A percentile compares a stretch with the other conserved stretches of the same genome.
These are phyloP conservation scores for Chaenocephalus aceratus DNA, from an alignment of 2,113 vertebrate species.

Conservation along the genomic window DNA sequence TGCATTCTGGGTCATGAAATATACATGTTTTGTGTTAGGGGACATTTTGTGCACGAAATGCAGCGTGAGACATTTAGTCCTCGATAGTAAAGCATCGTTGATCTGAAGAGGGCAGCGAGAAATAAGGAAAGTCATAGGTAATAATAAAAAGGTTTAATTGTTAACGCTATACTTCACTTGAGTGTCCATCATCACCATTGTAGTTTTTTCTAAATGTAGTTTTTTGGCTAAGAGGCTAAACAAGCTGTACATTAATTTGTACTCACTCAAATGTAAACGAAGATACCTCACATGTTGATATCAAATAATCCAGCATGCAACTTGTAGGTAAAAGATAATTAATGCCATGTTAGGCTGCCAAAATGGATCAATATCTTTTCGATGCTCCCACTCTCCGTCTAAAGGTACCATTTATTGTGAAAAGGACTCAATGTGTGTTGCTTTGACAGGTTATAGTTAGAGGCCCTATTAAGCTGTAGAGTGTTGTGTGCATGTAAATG, in stretches of 20 bases:
- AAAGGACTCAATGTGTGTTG: background rate
- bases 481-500: no score
- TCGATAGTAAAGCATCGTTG: background rate
- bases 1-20: constrained; percentile 60
- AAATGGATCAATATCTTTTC: background rate
- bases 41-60: constrained; percentile 13
- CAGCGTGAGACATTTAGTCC: constrained; percentile 30
- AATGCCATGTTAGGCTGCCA: background rate
- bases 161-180: no score
- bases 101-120: background rate
- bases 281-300: background rate
- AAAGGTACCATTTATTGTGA: background rate
- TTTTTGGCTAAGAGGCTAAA: background rate
- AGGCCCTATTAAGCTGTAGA: background rate
- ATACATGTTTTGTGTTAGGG: constrained; percentile 43
- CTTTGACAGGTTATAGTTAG: background rate
- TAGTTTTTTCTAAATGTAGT: background rate
- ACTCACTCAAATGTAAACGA: background rate
- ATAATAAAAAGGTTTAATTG: no score
- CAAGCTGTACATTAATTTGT: background rate
- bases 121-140: constrained; percentile 3
- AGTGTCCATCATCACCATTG: no score
- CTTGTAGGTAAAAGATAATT: background rate
- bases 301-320: background rate
- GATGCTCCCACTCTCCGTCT: background rate